Conservation (phyloP, 2,888 invertebrate genomes). For the Electrophaes corylata region DNA sequence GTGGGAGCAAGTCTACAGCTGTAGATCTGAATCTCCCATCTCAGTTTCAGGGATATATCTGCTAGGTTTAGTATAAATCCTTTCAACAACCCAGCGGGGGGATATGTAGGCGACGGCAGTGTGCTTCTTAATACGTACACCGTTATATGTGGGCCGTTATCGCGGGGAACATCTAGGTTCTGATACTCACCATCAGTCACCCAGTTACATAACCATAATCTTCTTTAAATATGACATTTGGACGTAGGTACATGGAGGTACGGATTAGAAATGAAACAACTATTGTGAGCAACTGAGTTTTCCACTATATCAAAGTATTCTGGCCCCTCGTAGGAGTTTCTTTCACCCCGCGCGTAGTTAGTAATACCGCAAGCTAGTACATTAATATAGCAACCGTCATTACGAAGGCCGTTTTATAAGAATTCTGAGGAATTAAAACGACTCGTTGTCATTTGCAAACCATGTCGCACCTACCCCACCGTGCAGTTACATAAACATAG, state of each 20-base stretch:
- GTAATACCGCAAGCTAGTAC: no score
- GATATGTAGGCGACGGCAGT: slow-evolving; percentile 32
- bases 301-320: no score
- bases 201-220: no score
- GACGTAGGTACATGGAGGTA: no score
- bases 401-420: not conserved
- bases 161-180: not conserved
- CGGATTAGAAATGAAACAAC: no score
- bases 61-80: slow-evolving; percentile 30
- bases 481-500: slow-evolving; percentile 21
- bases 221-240: no score
- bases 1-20: not conserved
- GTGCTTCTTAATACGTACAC: not conserved
- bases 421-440: slow-evolving; percentile 21
- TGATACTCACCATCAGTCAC: no score
- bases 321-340: no score
- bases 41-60: slow-evolving; percentile 14
- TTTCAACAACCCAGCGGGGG: slow-evolving; percentile 37
- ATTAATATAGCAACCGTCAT: not conserved
- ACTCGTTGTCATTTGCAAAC: slow-evolving; percentile 34
- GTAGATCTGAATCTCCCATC: slow-evolving; percentile 17
- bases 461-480: slow-evolving; percentile 17
- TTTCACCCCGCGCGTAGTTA: no score
- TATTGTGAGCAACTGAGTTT: no score
- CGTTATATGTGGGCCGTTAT: not conserved